Base-by-base conservation (phyloP, 2,888 invertebrate species). In the Ophion ventricosus region DNA sequence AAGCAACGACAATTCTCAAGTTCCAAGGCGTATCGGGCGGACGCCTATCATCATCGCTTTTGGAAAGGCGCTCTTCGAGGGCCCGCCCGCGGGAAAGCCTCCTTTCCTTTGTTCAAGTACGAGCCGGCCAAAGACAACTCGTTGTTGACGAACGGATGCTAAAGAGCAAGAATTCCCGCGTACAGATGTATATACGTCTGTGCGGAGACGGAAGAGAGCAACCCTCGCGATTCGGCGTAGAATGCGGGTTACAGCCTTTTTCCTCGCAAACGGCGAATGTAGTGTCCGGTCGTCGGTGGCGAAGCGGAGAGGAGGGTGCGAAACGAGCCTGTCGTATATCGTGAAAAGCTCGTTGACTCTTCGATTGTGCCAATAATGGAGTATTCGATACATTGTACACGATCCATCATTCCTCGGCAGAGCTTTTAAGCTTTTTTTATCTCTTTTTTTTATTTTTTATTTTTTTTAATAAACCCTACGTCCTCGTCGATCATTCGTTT, bases 321-420 rank as follows among this genome's bases (percentile, higher is more conserved):
- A 14, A 49, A 25, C 63, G 49, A 70, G 76, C 70, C 64, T 76
- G 63, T 64, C 59, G 66, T 25, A 61, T 43, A 35, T 77, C 73
- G 73, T 63, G 73, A 74, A 82, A 74, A 78, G 69, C 73, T 57
- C 77, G 78, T 82, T 82, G 73, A 82, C 78, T 82, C 26, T 61
- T 67, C 59, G 67, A 74, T 67, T 56, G 67, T 29, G 35, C 61
- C 72, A 73, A 78, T 82, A 82, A 82, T 77, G 72, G 76, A 72
- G 57, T 11, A 49, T 82, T 49, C 57, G 72, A 77, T 72, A 72
- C 54, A n/a, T 57, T 20, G 23, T 57, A 5, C 23, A 10, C 57
- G 57, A 23, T 57, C 57, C 57, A 57, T 57, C 57, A 57, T 57
- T 23, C 57, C 0, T 20, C 57, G 14, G 43, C 14, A 14, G 14